Conservation (phyloP, 2,888 invertebrate genomes). For the Xylota sylvarum region DNA sequence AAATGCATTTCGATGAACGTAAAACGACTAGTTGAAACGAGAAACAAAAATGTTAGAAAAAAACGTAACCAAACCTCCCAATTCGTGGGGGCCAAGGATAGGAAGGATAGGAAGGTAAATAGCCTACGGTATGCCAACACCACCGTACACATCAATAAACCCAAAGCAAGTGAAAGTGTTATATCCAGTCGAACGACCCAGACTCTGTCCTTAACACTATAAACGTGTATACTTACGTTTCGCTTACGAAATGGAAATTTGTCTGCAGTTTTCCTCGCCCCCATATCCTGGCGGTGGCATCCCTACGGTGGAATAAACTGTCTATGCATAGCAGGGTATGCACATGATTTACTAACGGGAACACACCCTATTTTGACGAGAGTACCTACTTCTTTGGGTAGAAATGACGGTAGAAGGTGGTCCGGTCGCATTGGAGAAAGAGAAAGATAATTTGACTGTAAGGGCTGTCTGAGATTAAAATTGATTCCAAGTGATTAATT, state of each 20-base stretch:
- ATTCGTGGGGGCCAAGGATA: conserved; percentile 22
- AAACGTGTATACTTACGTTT: neutral
- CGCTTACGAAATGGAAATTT: conserved; percentile 51
- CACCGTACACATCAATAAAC: conserved; percentile 53
- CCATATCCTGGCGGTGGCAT: conserved; percentile 4
- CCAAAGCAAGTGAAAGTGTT: conserved; percentile 74
- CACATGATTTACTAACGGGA: conserved; percentile 69
- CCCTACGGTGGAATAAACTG: conserved; percentile 66
- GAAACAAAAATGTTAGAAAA: neutral
- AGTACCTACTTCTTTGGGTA: neutral
- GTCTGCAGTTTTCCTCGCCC: conserved; percentile 55
- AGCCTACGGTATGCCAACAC: conserved; percentile 49
- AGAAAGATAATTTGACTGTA: conserved; percentile 62
- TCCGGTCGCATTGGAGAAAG: conserved; percentile 3
- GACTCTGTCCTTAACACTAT: conserved; percentile 46
- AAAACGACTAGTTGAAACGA: neutral
- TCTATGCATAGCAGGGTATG: conserved; percentile 60
- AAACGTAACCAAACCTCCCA: conserved; percentile 21
- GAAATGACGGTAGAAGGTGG: conserved; percentile 11
- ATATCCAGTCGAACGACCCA: conserved; percentile 73
- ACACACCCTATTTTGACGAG: conserved; percentile 47
- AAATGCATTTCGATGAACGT: conserved; percentile 9
- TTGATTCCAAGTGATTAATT: conserved; percentile 80
- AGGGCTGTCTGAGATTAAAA: conserved; percentile 79
- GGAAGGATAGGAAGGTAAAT: conserved; percentile 51